Base-by-base conservation (phyloP, 2,888 invertebrate genomes). In the Augiades crinisus region DNA sequence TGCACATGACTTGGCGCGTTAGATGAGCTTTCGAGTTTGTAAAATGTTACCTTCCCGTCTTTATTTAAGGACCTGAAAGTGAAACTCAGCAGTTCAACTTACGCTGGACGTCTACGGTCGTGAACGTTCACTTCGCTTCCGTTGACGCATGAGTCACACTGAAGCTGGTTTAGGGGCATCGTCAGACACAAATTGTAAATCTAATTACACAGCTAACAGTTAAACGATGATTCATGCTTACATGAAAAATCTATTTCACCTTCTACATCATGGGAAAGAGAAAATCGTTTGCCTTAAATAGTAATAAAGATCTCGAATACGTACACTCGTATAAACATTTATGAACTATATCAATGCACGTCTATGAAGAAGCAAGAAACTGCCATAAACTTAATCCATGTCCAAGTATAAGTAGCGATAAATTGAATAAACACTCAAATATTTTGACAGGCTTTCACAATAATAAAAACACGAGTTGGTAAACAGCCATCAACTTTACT, bases 121-220 rank as follows among this genome's bases (percentile, higher is more conserved):
- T 70, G 67, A 63, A 63, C 67, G 67, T 65, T 73, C 64, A 67
- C 68, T 75, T 76, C 67, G 73, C 71, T 78, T 72, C 72, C 69
- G 67, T 68, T 64, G 62, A 67, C 57, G 64, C 58, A 65, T 85
- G 83, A 83, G 65, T 85, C 82, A 83, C 65, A 50, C 45, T 57
- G 59, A 60, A 63, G 66, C 68, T 68, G 67, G 67, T 67, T 70
- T 57, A 60, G 59, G 62, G 51, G 43, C 21, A 64, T 62, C 68
- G 67, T 63, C 63, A 64, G 66, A 57, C 50, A 65, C 57, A 61
- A 73, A 76, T 60, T 68, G 67, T 78, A 75, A 63, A 64, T 73
- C 72, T 75, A 76, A 76, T 75, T 70, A 72, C 61, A 63, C 53
- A 60, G 62, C 63, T 59, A 70, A 63, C 53, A 60, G 62, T 63